A percentile compares a stretch with the other conserved stretches of the same genome.
Evolutionary conservation across 2,113 vertebrate species (phyloP).

Genomic region (Otus sunia): DNA sequence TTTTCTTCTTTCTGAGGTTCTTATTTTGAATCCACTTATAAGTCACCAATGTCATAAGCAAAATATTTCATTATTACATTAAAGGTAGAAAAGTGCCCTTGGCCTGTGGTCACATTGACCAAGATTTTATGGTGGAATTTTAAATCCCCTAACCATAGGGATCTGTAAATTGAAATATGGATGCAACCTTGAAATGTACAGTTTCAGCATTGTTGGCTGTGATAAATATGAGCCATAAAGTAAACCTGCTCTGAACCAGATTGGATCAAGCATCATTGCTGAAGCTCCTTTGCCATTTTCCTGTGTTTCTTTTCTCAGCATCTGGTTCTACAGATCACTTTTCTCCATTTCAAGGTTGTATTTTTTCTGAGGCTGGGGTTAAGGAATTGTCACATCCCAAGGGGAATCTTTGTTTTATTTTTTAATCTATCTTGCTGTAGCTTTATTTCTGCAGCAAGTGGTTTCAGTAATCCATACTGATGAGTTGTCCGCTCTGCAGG

Average conservation of each 20-base stretch:
- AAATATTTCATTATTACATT: neutral
- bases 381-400: constrained; percentile 55
- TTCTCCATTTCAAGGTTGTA: constrained; percentile 57
- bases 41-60: neutral
- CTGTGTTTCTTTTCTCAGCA: neutral
- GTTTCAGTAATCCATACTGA: constrained; percentile 53
- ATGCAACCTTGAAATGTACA: constrained; percentile 29
- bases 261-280: neutral
- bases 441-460: constrained; percentile 54
- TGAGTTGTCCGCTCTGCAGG: constrained; percentile 15
- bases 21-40: neutral
- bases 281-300: constrained; percentile 23
- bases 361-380: constrained; percentile 24
- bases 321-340: constrained; percentile 23
- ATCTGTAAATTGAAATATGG: constrained; percentile 47
- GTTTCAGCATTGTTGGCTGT: constrained; percentile 30
- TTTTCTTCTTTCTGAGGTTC: neutral
- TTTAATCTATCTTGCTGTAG: constrained; percentile 44
- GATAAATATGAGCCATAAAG: constrained; percentile 53
- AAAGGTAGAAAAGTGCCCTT: neutral
- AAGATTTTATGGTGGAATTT: constrained; percentile 42
- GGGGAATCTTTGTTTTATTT: constrained; percentile 40
- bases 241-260: constrained; percentile 25
- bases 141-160: neutral
- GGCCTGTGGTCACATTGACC: neutral